Evolutionary conservation across 2,888 invertebrate genomes (phyloP), one percentile per base, ranked within the genome.

Genomic region (Eristalis intricaria): DNA sequence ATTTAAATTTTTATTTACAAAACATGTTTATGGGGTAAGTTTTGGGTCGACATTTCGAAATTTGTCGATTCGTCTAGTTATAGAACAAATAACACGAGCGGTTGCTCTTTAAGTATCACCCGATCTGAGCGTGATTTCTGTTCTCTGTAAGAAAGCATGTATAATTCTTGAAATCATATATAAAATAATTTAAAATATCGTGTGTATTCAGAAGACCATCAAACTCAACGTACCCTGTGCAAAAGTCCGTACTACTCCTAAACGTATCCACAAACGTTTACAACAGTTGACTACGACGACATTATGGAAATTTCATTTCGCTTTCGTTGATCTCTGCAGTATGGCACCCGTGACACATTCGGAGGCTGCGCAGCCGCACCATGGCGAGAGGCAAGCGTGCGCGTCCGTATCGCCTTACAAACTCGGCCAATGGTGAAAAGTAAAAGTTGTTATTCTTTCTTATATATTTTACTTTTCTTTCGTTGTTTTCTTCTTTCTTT

Each of bases 261-360:
- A 2, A 26, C 11, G 50, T 50, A n/a, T 50, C 50, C 5, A 26
- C 3, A 60, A 13, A n/a, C 13, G 56, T 19, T 35, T 73, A 35
- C 60, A 75, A 58, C 73, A 29, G 29, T 23, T 22, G 38, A 60
- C 35, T 60, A 66, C 70, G 65, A 66, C 70, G 69, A 38, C 70
- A 76, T 87, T 87, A 87, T 87, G 87, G 87, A 87, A 87, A 87
- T 84, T 74, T 69, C 50, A 79, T 87, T 79, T 87, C 87, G 87
- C 79, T 87, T 84, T 87, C 84, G 73, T 87, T 84, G 69, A 74
- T 69, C 61, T 76, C 63, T 76, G 76, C 68, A 73, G 71, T 22
- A 29, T 50, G 78, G 76, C 68, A 76, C 64, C 74, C 70, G 78
- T 86, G 82, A 86, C 86, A 75, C 82, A 86, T 86, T 86, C 75